Conservation (phyloP, 1,140 invertebrate species). For the Caenorhabditis inopinata region DNA sequence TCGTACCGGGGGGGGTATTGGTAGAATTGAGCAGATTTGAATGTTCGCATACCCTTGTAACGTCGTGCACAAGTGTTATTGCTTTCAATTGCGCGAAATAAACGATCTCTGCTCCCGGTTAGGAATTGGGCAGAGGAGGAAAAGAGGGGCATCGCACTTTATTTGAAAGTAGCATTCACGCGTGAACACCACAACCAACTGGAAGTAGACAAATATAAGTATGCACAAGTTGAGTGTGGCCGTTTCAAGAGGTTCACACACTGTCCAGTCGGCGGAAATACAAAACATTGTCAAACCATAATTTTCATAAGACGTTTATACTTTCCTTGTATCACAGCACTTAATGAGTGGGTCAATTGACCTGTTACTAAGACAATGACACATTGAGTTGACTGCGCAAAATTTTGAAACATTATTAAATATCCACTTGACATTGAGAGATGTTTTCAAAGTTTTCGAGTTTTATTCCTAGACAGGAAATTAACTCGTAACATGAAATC, state of each 20-base stretch:
- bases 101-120: background rate
- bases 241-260: constrained; percentile 23
- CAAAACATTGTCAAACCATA: background rate
- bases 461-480: too few species aligned
- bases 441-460: too few species aligned
- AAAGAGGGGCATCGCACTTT: background rate
- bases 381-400: background rate
- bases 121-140: background rate
- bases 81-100: constrained; percentile 17
- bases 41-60: background rate
- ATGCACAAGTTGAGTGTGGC: constrained; percentile 23
- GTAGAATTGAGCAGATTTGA: background rate
- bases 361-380: background rate
- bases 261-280: background rate
- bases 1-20: constrained; percentile 14
- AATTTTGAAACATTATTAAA: too few species aligned
- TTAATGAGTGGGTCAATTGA: background rate
- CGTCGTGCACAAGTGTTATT: constrained; percentile 30
- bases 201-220: constrained; percentile 24
- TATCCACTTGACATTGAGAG: too few species aligned
- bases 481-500: too few species aligned
- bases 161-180: constrained; percentile 33
- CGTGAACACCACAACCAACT: constrained; percentile 1
- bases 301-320: constrained; percentile 3
- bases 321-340: background rate